phyloP scores from a whole-genome alignment of 2,888 invertebrate species.

The Epicampocera succincta region DNA sequence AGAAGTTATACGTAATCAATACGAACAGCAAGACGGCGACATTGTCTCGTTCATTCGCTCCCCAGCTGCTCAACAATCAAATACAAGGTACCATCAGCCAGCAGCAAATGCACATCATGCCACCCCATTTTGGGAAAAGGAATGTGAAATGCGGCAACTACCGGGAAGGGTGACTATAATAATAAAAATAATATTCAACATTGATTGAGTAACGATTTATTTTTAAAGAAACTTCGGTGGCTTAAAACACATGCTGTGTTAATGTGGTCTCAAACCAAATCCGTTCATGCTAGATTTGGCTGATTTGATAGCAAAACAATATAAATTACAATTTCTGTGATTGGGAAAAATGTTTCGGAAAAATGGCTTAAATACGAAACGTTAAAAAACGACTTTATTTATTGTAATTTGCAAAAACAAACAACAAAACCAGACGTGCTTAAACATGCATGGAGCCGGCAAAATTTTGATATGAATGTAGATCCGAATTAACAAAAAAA shows the following conservation, averaged over 20 bases:
- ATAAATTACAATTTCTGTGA: constrained; percentile 63
- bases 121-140: background rate
- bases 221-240: constrained; percentile 36
- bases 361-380: constrained; percentile 27
- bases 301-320: constrained; percentile 52
- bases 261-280: constrained; percentile 60
- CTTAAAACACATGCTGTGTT: constrained; percentile 70
- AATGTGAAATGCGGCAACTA: background rate
- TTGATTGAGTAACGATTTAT: constrained; percentile 55
- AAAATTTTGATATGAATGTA: constrained; percentile 27
- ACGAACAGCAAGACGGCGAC: constrained; percentile 49
- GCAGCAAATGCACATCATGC: constrained; percentile 52
- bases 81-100: constrained; percentile 31
- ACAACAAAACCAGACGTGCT: constrained; percentile 30
- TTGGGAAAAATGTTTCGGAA: constrained; percentile 5
- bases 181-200: constrained; percentile 59
- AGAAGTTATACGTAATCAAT: constrained; percentile 70
- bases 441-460: constrained; percentile 34
- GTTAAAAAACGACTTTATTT: constrained; percentile 55
- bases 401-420: constrained; percentile 27
- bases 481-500: background rate
- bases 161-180: constrained; percentile 13
- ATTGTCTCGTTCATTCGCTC: background rate
- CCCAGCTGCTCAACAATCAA: constrained; percentile 1
- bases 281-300: constrained; percentile 60